These are phyloP conservation scores for Octomys mimax DNA, from an alignment of 2,797 vertebrate genomes.

Conservation along the genomic window DNA sequence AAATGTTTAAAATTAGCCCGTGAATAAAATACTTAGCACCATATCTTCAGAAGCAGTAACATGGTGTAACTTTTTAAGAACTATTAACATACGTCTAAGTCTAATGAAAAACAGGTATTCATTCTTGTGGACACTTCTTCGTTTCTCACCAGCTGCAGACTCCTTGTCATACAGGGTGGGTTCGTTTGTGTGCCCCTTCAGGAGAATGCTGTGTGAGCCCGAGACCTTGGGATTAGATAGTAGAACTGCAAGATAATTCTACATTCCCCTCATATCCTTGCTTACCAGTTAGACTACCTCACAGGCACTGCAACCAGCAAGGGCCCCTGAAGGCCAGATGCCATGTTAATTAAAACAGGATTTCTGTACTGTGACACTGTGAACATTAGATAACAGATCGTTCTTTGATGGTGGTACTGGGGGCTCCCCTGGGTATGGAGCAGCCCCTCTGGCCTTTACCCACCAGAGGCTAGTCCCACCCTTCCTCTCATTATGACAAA, in stretches of 20 bases:
- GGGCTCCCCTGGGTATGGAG: not conserved
- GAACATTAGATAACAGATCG: conserved; percentile 17
- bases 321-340: not conserved
- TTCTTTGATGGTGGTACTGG: not conserved
- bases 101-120: conserved; percentile 81
- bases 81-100: conserved; percentile 75
- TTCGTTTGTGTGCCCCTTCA: not conserved
- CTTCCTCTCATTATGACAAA: not conserved
- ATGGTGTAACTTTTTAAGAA: conserved; percentile 49
- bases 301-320: not conserved
- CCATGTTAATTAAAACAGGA: not conserved
- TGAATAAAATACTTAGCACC: conserved; percentile 82
- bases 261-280: not conserved
- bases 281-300: conserved; percentile 32
- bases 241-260: not conserved
- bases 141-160: conserved; percentile 69
- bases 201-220: not conserved
- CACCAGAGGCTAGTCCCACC: not conserved
- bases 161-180: not conserved
- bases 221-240: not conserved
- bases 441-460: not conserved
- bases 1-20: conserved; percentile 82
- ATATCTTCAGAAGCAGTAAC: conserved; percentile 79
- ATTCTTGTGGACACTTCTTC: conserved; percentile 71
- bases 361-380: not conserved